Base-by-base conservation (phyloP, 2,113 vertebrate species). In the Glaucidium brasilianum region DNA sequence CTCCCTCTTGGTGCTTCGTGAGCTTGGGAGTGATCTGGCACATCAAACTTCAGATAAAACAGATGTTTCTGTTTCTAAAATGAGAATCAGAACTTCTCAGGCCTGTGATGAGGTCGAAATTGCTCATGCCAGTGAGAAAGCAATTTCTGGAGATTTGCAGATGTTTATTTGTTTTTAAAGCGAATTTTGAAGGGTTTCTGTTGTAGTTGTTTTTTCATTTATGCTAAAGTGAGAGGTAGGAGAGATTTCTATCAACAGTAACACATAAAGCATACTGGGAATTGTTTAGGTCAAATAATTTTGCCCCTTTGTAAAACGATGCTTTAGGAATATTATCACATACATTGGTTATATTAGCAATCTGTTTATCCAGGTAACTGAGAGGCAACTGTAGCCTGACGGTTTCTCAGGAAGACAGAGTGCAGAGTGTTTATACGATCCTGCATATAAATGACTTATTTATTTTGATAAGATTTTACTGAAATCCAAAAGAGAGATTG, bases 361-460 rank as follows among this genome's bases (percentile, higher is more conserved):
- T 90, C 60, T 95, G 87, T 81, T 97, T 91, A 78, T 90, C 71
- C 85, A 82, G 82, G 83, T 87, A 96, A 95, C 39, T 30, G 84
- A 89, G 84, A 91, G 84, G 85, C 84, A 91, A 94, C 45, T 15
- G 37, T 5, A 79, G 41, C 69, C 86, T 74, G 73, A 45, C 2
- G 12, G 20, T 64, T 53, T 72, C 85, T 63, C 30, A 52, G 85
- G 71, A 91, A 95, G 80, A 96, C 94, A 56, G 94, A 95, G 60
- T 58, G 50, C 69, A 78, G 80, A 95, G 52, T 16, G 77, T 89
- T 96, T 83, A n/a, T 85, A 75, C 35, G 5, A 69, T 69, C 87
- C 95, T 94, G 94, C 93, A 97, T 94, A 97, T 94, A 97, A 96
- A 97, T 96, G 12, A 88, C 90, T 94, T 94, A 92, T 79, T 96